Percentiles rank a stretch among this genome's conserved stretches.
Conservation (phyloP, 2,797 vertebrate genomes). For the Dermochelys coriacea region DNA sequence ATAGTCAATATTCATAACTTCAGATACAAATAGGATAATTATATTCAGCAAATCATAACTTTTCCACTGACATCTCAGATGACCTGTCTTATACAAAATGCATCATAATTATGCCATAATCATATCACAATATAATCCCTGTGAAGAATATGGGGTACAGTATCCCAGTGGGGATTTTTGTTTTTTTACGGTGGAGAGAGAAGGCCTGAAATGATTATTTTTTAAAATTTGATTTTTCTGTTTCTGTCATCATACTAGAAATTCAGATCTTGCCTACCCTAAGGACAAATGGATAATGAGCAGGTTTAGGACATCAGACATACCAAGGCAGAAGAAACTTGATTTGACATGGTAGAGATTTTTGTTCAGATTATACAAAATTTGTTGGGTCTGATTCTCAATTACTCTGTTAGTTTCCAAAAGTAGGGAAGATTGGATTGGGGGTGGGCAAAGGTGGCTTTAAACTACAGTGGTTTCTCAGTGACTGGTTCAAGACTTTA, state of each 20-base stretch:
- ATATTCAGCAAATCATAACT: too few species aligned
- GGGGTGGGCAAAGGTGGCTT: background rate
- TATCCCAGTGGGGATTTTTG: too few species aligned
- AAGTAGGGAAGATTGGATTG: background rate
- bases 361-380: background rate
- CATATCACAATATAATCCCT: too few species aligned
- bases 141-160: too few species aligned
- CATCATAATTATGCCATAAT: too few species aligned
- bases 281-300: background rate
- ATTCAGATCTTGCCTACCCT: background rate
- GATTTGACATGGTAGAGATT: background rate
- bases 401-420: background rate
- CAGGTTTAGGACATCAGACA: background rate
- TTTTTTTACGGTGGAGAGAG: background rate
- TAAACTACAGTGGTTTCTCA: background rate
- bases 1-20: too few species aligned
- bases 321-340: background rate
- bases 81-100: too few species aligned
- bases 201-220: background rate
- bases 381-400: background rate
- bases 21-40: too few species aligned
- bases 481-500: background rate
- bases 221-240: background rate
- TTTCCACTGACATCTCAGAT: too few species aligned
- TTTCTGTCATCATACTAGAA: background rate